Evolutionary conservation across 2,113 vertebrate species (phyloP), one percentile per base, ranked within the genome.

Genomic region (Vidua chalybeata): DNA sequence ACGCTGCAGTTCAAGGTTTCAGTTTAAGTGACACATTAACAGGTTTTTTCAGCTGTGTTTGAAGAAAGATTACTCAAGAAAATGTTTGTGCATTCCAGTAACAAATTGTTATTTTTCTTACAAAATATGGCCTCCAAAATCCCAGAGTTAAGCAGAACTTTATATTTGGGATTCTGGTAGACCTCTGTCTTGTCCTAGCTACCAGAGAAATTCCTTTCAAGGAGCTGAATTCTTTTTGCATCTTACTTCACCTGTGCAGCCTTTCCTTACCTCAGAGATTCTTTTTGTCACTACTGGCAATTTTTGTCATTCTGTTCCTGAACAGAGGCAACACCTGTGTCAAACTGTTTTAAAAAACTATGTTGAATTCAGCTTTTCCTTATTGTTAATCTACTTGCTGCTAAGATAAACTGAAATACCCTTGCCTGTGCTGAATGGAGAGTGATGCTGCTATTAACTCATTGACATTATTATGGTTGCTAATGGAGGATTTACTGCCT

Each of bases 1-100:
- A 54, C 26, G 16, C 37, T 61, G 48, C 68, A 67, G 97, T 96
- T 96, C 95, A 97, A 94, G 89, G 94, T 96, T 92, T 41, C 43
- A 74, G 30, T 31, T 51, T 55, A 52, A 87, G 96, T 97, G 81
- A 97, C 66, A 96, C 66, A 97, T 97, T 97, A 96, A 97, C 95
- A 90, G 37, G 13, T 64, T 83, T 90, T 93, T 77, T 17, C 97
- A 96, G 86, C 95, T 97, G 90, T 97, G 93, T 97, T 97, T 97
- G 84, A 91, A 68, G 84, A 95, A 96, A 91, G 96, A 87, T 97
- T 96, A 94, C 93, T 96, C 84, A 94, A 92, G 86, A 94, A 96
- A 94, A 72, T 92, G 54, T 95, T 96, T 95, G 88, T 97, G 83
- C 76, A 89, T 89, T 94, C 89, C 92, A 66, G 28, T 77, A 81